Conservation (phyloP, 2,888 invertebrate species). For the Drosophila flavopinicola region DNA sequence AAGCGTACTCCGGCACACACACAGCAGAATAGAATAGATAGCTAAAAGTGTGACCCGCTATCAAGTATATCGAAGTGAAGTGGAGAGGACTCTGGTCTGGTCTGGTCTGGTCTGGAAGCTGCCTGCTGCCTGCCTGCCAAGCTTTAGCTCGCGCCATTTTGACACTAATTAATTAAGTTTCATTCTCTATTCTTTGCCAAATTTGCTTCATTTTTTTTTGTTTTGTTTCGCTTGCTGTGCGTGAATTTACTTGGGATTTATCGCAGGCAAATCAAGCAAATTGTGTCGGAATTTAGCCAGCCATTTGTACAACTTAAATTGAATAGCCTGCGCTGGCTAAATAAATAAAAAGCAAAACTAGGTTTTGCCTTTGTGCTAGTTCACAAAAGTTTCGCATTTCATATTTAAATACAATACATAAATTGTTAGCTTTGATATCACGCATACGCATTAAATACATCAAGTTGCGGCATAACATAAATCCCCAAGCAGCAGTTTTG, state of each 20-base stretch:
- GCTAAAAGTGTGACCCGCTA: constrained; percentile 27
- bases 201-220: constrained; percentile 9
- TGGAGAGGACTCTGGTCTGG: constrained; percentile 8
- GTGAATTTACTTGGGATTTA: constrained; percentile 28
- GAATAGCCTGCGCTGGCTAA: constrained; percentile 2
- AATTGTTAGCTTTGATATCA: constrained; percentile 57
- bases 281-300: constrained; percentile 22
- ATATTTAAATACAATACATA: constrained; percentile 38
- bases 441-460: constrained; percentile 57
- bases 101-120: not conserved
- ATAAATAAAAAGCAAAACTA: constrained; percentile 7
- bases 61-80: not conserved
- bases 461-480: constrained; percentile 53
- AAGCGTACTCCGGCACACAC: constrained; percentile 19
- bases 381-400: constrained; percentile 16
- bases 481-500: constrained; percentile 42
- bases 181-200: constrained; percentile 26
- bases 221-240: constrained; percentile 14
- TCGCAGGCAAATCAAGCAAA: constrained; percentile 45
- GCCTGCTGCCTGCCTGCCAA: constrained; percentile 1
- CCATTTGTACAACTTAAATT: constrained; percentile 35
- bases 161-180: constrained; percentile 78
- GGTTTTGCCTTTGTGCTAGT: not conserved
- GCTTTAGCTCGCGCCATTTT: constrained; percentile 58
- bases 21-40: constrained; percentile 13